Conservation (phyloP, 2,113 vertebrate species). For the Albula goreensis region DNA sequence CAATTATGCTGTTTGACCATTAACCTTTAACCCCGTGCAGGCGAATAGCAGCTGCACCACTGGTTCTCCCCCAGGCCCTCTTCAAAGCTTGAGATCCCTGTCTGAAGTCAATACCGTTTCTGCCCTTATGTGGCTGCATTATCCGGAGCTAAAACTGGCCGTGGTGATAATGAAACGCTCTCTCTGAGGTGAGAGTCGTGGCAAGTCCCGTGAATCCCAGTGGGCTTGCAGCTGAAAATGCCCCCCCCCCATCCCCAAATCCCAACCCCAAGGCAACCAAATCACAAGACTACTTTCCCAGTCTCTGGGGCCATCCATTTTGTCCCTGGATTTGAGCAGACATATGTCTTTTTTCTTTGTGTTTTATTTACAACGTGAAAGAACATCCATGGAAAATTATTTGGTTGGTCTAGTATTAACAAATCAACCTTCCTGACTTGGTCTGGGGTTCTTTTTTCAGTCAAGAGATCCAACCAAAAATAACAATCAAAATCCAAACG, state of each 20-base stretch:
- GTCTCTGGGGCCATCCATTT: no score
- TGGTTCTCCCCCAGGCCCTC: background rate
- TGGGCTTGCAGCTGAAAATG: no score
- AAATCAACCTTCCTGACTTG: background rate
- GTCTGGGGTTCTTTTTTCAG: background rate
- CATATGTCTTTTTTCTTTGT: no score
- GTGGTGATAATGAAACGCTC: background rate
- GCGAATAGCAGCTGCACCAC: no score
- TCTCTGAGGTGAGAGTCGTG: background rate
- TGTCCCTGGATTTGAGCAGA: background rate
- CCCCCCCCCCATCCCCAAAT: background rate
- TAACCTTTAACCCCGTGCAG: no score
- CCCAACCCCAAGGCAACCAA: no score
- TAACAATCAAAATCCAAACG: background rate
- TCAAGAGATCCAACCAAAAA: background rate
- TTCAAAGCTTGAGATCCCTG: background rate
- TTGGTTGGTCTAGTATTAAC: background rate
- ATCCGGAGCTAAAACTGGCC: background rate
- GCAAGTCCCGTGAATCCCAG: background rate
- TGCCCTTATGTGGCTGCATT: background rate
- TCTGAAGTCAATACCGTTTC: background rate
- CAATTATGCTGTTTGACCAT: slow-evolving; percentile 32
- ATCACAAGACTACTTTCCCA: no score
- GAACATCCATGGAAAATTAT: background rate
- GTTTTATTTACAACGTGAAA: background rate